Base-by-base conservation (phyloP, 2,113 vertebrate genomes). In the Okapia johnstoni region DNA sequence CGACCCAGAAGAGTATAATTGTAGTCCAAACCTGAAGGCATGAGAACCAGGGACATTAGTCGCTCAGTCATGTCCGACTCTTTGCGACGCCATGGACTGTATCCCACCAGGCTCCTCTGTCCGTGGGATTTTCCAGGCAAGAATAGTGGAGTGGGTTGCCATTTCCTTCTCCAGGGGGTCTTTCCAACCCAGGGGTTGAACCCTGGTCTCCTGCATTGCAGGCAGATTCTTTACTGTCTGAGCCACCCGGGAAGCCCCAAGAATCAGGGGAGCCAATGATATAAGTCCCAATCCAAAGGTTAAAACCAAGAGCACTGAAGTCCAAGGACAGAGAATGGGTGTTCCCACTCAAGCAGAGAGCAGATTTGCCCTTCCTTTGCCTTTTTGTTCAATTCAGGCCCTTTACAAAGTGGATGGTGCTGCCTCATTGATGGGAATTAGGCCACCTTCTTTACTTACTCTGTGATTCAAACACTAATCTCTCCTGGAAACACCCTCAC, bases 341-440 rank as follows among this genome's bases (percentile, higher is more conserved):
- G 60, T 48, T 52, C 25, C 77, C 2, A 5, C 40, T 36, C 17
- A 48, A 23, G 85, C 40, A 36, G 30, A 33, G 58, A 48, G 30
- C 26, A 66, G 11, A 40, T 21, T 33, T 11, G 28, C 33, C 19
- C 30, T n/a, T 81, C 48, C 50, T 52, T 6, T 13, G 46, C 46
- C 46, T 30, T 50, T 54, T 17, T 33, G 46, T 40, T 33, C 70
- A 2, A 6, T 9, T 48, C 79, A 25, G 40, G 19, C 17, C 48
- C 77, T 61, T 58, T 0, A 10, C 17, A 10, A 36, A 13, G 11
- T 10, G 60, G 60, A 33, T 12, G 14, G 17, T 2, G 12, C 76
- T 43, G 52, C 48, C 21, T 7, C 5, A 14, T 0, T 46, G 10
- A 25, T 3, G 28, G 23, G 26, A 12, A 14, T n/a, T 0, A 33